Evolutionary conservation across 2,113 vertebrate genomes (phyloP), one percentile per base, ranked within the genome.

Genomic region (Hiodon alosoides): DNA sequence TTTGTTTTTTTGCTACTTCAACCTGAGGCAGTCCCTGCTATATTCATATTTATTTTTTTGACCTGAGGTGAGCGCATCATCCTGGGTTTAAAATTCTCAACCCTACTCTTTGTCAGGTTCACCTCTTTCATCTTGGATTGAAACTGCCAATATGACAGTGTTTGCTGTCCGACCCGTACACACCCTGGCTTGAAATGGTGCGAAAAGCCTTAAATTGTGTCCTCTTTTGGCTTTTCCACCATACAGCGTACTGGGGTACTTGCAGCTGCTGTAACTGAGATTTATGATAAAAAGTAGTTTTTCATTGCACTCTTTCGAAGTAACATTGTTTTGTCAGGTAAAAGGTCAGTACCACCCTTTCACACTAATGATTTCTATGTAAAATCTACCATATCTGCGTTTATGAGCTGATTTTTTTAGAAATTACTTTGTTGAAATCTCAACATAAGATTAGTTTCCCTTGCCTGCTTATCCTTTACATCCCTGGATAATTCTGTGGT

Each of bases 361-460:
- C 76, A 83, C 67, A 71, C 53, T 85, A 86, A 87, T 86, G 76
- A 77, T 78, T 76, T 82, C 9, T 50, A 78, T 79, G 77, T 68
- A 54, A 69, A 73, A 54, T 9, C 8, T 10, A 17, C 57, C 80
- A 7, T 17, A 48, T 7, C 51, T 48, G 74, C 64, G 53, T 61
- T 73, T 73, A 31, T 62, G 51, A 58, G 66, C 10, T 9, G 47
- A 47, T 13, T 54, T 80, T 80, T 59, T 7, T 55, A 3, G 31
- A 80, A 75, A 76, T 76, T 50, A 6, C 72, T 78, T 78, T 51
- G 3, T 17, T 16, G 61, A 73, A 74, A 66, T 55, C 3, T 7
- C 52, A 51, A 60, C 62, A 75, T 7, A 50, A 59, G 4, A 60
- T 6, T 65, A 48, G 5, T 52, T 58, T 68, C 3, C 0, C 51